A percentile compares a stretch with the other conserved stretches of the same genome.
Evolutionary conservation across 2,888 invertebrate species (phyloP).

Genomic region (Spilarctia lutea): DNA sequence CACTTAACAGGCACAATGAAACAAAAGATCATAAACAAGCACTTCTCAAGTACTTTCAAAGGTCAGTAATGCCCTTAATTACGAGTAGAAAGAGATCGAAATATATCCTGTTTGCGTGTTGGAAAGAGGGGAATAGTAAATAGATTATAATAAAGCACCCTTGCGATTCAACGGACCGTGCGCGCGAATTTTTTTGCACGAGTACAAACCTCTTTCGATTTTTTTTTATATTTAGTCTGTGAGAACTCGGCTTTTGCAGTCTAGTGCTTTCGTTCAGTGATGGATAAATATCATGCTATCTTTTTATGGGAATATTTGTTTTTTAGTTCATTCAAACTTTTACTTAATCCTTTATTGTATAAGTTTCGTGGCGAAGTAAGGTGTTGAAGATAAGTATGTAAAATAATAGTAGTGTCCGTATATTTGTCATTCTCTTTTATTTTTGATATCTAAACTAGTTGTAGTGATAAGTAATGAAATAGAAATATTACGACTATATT

Average conservation of each 20-base stretch:
- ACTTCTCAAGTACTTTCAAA: constrained; percentile 76
- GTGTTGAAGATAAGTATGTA: neutral
- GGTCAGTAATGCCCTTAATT: constrained; percentile 82
- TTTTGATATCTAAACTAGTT: too few relatives aligned
- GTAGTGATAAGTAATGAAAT: too few relatives aligned
- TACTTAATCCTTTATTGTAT: constrained; percentile 27
- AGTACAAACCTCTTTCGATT: constrained; percentile 59
- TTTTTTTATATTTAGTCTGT: constrained; percentile 56
- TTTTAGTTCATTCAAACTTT: constrained; percentile 30
- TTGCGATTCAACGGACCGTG: constrained; percentile 72
- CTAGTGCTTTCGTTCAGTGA: constrained; percentile 64
- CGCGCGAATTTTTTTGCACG: constrained; percentile 74
- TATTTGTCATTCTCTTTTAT: neutral
- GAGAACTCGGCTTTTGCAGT: constrained; percentile 75
- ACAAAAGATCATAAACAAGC: constrained; percentile 82
- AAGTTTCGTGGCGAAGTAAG: neutral
- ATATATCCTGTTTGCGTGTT: constrained; percentile 35
- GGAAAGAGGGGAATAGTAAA: constrained; percentile 61
- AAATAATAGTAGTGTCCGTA: neutral
- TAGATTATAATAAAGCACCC: constrained; percentile 77
- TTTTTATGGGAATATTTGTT: constrained; percentile 37
- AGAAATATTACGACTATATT: too few relatives aligned
- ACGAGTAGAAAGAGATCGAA: constrained; percentile 61
- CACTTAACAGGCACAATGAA: constrained; percentile 71
- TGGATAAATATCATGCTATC: constrained; percentile 57